Evolutionary conservation across 1,140 invertebrate species (phyloP), one percentile per base, ranked within the genome.

Genomic region (Pachyrhynchus sulphureomaculatus): DNA sequence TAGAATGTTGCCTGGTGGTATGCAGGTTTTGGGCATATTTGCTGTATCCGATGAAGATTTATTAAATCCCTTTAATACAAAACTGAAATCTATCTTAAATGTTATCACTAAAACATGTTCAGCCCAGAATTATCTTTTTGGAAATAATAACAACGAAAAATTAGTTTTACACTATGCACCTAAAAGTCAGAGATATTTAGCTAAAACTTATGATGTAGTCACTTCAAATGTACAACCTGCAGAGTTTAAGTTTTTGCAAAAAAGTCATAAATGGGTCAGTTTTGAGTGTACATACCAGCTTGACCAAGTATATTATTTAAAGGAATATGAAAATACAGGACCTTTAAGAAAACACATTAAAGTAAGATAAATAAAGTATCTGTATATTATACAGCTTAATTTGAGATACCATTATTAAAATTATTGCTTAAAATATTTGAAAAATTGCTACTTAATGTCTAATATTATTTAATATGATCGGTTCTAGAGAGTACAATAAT

Each of bases 1-100:
- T 1, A 82, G 88, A 76, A 92, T 92, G 90, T 76, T 93, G 44
- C 89, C 90, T 33, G 90, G 91, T 37, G 90, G 90, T 18, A 84
- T 91, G 78, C 84, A 84, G 77, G 86, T 92, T 41, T 79, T 91
- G 66, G 88, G 82, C 57, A 73, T 82, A 69, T 84, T 84, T 68
- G 72, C 84, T 15, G 78, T 85, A 29, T 82, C 82, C 17, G 82
- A 86, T 67, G 81, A 83, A 64, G 84, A 89, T 69, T 78, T 84
- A 63, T 83, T 89, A 70, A 81, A 77, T 36, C 74, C 79, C 29
- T 72, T 77, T 55, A 75, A 77, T 39, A 69, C 73, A 29, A 86
- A 83, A 75, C 63, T 88, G 0, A 82, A 77, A 75, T 76, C 78
- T 3, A 75, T 88, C 60, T 64, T 88, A 23, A 75, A 75, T 41